A percentile compares a stretch with the other conserved stretches of the same genome.
These are phyloP conservation scores for Peromyscus californicus DNA, from an alignment of 2,113 vertebrate species.

Conservation along the genomic window DNA sequence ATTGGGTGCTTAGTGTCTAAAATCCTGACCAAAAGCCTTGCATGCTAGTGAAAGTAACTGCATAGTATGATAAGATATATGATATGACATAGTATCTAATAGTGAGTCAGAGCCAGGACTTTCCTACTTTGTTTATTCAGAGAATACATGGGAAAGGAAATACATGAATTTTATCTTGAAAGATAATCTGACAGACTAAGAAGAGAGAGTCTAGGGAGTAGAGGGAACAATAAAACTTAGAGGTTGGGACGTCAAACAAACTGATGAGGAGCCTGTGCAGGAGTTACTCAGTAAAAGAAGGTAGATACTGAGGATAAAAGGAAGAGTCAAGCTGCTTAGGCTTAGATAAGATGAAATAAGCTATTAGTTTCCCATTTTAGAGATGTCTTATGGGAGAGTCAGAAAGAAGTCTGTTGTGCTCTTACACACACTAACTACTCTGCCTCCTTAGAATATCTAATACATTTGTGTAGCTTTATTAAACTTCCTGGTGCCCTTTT, in stretches of 20 bases:
- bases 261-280: background rate
- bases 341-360: background rate
- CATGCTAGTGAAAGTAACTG: conserved; percentile 20
- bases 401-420: background rate
- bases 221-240: background rate
- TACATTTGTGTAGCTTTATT: background rate
- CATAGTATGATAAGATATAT: background rate
- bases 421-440: background rate
- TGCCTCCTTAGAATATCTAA: background rate
- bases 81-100: background rate
- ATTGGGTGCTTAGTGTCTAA: background rate
- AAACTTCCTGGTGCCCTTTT: no score
- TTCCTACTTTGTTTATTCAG: background rate
- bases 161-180: background rate
- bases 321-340: conserved; percentile 44
- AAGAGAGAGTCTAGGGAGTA: conserved; percentile 2
- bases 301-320: background rate
- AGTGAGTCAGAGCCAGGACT: background rate
- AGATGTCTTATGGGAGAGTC: background rate
- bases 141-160: background rate
- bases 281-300: background rate
- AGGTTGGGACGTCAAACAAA: background rate
- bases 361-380: conserved; percentile 26
- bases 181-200: background rate
- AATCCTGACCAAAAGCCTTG: background rate